phyloP scores from a whole-genome alignment of 2,797 vertebrate genomes.

The Esox lucius region DNA sequence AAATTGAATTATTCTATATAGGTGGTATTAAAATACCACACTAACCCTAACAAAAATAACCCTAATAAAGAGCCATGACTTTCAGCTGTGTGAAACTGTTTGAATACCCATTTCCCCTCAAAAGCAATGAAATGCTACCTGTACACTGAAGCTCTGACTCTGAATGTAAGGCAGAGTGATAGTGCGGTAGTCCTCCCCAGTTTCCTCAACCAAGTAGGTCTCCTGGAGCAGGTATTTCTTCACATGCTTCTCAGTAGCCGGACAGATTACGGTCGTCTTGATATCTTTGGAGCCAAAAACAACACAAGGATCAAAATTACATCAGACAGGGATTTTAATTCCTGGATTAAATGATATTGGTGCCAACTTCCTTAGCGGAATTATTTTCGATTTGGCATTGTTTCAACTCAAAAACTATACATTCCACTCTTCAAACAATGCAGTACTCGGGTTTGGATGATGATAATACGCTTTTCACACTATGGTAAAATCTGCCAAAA shows the following conservation, averaged over 20 bases:
- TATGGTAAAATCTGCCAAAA: too few species aligned
- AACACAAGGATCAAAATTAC: not conserved
- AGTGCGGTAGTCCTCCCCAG: constrained; percentile 77
- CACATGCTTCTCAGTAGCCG: constrained; percentile 91
- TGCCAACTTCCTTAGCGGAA: not conserved
- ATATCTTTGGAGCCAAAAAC: constrained; percentile 73
- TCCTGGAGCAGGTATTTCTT: constrained; percentile 88
- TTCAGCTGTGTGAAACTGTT: not conserved
- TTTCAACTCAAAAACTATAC: too few species aligned
- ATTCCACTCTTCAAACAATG: not conserved
- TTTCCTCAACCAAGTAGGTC: constrained; percentile 82
- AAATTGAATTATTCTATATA: not conserved
- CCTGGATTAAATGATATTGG: not conserved
- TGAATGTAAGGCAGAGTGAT: constrained; percentile 87
- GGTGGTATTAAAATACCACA: not conserved
- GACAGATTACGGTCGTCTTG: constrained; percentile 90
- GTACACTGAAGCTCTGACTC: constrained; percentile 86
- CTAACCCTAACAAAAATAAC: not conserved
- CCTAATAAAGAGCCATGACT: not conserved
- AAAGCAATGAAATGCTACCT: constrained; percentile 69
- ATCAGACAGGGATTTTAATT: not conserved
- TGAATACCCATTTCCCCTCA: not conserved
- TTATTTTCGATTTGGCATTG: not conserved
- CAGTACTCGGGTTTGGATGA: not conserved
- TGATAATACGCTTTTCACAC: not conserved